Percentiles rank a stretch among this genome's conserved stretches.
These are phyloP conservation scores for Molothrus ater DNA, from an alignment of 2,797 vertebrate genomes.

Conservation along the genomic window DNA sequence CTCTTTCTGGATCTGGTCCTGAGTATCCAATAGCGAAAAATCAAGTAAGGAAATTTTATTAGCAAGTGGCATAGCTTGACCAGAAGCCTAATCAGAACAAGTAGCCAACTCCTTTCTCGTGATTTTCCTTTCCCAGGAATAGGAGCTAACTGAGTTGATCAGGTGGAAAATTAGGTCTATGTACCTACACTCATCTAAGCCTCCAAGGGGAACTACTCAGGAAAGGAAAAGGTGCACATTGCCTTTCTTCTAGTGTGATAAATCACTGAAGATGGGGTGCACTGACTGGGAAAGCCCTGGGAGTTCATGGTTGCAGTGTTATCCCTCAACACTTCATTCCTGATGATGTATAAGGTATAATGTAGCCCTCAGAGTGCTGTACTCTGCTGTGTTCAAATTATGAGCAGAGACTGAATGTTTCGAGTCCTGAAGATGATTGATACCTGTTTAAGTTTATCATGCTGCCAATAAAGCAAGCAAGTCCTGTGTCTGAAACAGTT, in stretches of 20 bases:
- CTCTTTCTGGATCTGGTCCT: not conserved
- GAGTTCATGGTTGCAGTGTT: not conserved
- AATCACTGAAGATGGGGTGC: not conserved
- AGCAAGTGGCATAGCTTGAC: not conserved
- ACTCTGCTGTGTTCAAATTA: not conserved
- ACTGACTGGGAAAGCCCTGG: not conserved
- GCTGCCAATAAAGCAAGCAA: conserved; percentile 60
- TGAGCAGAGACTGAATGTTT: not conserved
- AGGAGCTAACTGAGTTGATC: not conserved
- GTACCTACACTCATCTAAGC: not conserved
- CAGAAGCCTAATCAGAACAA: not conserved
- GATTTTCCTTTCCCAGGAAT: not conserved
- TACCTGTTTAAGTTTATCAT: conserved; percentile 46
- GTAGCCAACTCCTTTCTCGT: not conserved
- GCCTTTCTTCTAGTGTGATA: not conserved
- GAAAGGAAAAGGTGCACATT: not conserved
- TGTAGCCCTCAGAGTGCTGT: not conserved
- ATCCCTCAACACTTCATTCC: not conserved
- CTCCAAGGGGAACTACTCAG: not conserved
- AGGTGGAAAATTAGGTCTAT: not conserved
- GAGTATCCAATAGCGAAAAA: not conserved
- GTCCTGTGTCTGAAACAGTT: conserved; percentile 34
- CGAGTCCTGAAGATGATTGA: conserved; percentile 30
- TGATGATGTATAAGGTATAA: not conserved
- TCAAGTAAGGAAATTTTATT: not conserved